Evolutionary conservation across 2,888 invertebrate species (phyloP), one percentile per base, ranked within the genome.

Genomic region (Plebejus anna): DNA sequence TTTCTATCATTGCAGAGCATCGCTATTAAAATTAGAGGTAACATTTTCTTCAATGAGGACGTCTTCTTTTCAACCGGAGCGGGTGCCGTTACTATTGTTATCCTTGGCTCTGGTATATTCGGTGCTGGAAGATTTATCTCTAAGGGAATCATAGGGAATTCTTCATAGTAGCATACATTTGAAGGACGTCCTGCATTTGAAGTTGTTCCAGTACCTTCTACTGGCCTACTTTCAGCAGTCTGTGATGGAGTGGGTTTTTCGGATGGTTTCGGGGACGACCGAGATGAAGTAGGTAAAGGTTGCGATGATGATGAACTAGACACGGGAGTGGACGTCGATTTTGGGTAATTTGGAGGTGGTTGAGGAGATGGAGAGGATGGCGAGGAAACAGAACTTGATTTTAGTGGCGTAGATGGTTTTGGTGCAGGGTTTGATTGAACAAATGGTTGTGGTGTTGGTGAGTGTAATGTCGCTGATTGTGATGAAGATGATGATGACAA

Each of bases 111-210:
- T 38, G 84, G 82, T n/a, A 80, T 75, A 11, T 78, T 82, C 47
- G 84, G 82, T 4, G 86, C 78, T 73, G 89, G 87, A 47, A 89
- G 75, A 75, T 85, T 87, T 42, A 89, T 85, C 79, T 89, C 85
- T 22, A 89, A 82, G 80, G 55, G 55, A 55, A 81, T 86, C 75
- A 89, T 79, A 2, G 90, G 89, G 47, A 80, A 75, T 6, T 79
- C 76, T 66, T 79, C 79, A 55, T 76, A 61, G 75, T 55, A 72
- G 16, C 6, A 28, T 32, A 55, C 2, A 55, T 55, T 55, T 6
- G 73, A 6, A 32, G 4, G 55, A 28, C 28, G 28, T 55, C 73
- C 55, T 55, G 28, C 16, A 13, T 47, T 55, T 13, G 72, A 4
- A 13, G 51, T 11, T 51, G 4, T 28, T 55, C 32, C 73, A 55